A percentile compares a stretch with the other conserved stretches of the same genome.
Evolutionary conservation across 2,113 vertebrate genomes (phyloP).

Genomic region (Gallinago paraguaiae): DNA sequence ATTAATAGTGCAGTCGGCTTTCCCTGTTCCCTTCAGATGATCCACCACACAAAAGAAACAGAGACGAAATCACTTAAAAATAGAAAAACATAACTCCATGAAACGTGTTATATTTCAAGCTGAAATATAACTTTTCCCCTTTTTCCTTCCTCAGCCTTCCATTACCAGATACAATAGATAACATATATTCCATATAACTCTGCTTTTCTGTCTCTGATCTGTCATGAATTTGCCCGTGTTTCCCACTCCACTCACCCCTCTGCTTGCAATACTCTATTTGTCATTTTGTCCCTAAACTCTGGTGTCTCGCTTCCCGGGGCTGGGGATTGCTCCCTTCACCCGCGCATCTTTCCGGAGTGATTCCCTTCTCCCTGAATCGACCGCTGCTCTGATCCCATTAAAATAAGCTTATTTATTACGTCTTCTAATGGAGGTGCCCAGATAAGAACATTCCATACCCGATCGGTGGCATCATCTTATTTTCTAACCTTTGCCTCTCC

Average conservation of each 20-base stretch:
- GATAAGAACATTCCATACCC: neutral
- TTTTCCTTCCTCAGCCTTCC: neutral
- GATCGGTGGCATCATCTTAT: neutral
- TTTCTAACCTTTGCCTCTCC: neutral
- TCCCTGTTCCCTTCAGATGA: neutral
- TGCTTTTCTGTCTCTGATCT: neutral
- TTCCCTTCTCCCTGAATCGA: neutral
- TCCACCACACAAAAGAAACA: conserved; percentile 11
- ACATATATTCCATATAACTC: neutral
- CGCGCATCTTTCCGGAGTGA: neutral
- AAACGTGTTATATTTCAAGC: conserved; percentile 19
- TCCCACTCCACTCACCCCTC: neutral
- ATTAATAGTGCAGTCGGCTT: conserved; percentile 34
- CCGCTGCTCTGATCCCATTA: neutral
- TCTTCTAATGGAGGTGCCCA: neutral
- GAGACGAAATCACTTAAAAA: neutral
- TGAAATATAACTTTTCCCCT: neutral
- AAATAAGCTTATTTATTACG: neutral
- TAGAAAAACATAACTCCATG: neutral
- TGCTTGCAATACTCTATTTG: neutral
- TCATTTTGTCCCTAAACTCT: neutral
- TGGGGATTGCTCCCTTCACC: neutral
- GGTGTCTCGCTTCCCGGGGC: neutral
- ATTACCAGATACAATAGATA: conserved; percentile 26
- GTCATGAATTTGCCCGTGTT: neutral